phyloP scores from a whole-genome alignment of 37 sponge, comb jelly and placozoan species.

The Sycon ciliatum region DNA sequence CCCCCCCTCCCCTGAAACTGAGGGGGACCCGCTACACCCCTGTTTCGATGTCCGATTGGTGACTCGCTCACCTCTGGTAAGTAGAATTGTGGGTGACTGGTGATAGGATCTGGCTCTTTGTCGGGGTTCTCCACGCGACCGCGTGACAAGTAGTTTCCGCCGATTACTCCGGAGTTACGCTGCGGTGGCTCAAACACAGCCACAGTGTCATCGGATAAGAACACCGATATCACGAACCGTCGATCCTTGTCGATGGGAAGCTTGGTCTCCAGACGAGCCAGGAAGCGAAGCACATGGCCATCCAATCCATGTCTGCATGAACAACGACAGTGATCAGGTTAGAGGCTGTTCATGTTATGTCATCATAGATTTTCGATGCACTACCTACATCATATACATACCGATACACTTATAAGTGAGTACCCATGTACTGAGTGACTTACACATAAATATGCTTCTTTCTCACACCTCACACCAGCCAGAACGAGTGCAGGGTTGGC shows the following conservation, averaged over 20 bases:
- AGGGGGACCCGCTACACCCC: too few species aligned
- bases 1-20: too few species aligned
- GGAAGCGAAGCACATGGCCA: constrained; percentile 82
- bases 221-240: constrained; percentile 82
- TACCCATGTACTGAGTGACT: too few species aligned
- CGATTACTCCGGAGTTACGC: constrained; percentile 93
- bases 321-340: background rate
- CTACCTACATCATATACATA: background rate
- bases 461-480: too few species aligned
- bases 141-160: constrained; percentile 83
- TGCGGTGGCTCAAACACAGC: constrained; percentile 81
- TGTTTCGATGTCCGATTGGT: constrained; percentile 13
- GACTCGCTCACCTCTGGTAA: constrained; percentile 38
- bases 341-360: too few species aligned
- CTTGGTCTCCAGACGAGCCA: constrained; percentile 76
- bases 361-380: background rate
- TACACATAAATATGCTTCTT: too few species aligned
- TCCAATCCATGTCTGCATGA: constrained; percentile 76
- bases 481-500: too few species aligned
- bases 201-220: constrained; percentile 90
- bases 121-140: constrained; percentile 51
- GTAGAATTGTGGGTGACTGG: constrained; percentile 45
- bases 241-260: constrained; percentile 81
- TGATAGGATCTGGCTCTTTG: background rate
- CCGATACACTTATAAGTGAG: too few species aligned